Conservation (phyloP, 2,797 vertebrate genomes). For the Clangula hyemalis region DNA sequence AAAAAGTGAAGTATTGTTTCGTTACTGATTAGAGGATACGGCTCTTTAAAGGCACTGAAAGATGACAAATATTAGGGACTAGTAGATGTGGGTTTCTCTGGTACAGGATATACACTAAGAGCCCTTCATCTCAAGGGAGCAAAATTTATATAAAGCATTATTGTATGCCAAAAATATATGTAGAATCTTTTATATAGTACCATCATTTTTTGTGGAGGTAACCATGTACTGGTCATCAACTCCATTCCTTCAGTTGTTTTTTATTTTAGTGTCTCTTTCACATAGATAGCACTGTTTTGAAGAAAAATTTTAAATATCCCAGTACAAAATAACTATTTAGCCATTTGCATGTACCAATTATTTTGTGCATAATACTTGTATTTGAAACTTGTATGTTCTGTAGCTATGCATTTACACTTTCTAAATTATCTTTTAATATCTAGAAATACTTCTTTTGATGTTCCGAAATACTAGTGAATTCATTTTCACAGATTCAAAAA, state of each 20-base stretch:
- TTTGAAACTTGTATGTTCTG: background rate
- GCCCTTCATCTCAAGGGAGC: background rate
- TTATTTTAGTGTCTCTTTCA: background rate
- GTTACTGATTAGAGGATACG: background rate
- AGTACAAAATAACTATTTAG: background rate
- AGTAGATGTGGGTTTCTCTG: background rate
- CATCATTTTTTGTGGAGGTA: background rate
- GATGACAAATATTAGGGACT: background rate
- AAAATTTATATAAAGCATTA: background rate
- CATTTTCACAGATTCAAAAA: background rate
- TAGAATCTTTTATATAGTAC: background rate
- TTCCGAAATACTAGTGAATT: background rate
- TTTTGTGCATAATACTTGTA: background rate
- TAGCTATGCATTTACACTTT: too few relatives aligned
- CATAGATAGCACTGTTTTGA: background rate
- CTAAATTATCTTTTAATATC: background rate
- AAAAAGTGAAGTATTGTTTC: slow-evolving; percentile 82
- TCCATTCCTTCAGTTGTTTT: background rate
- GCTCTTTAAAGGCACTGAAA: background rate
- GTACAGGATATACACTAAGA: background rate
- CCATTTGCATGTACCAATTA: background rate
- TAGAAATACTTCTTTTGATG: background rate
- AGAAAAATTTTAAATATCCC: background rate
- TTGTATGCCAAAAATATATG: background rate
- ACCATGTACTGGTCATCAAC: background rate